Conservation (phyloP, 2,113 vertebrate genomes). For the Catharus fuscescens region DNA sequence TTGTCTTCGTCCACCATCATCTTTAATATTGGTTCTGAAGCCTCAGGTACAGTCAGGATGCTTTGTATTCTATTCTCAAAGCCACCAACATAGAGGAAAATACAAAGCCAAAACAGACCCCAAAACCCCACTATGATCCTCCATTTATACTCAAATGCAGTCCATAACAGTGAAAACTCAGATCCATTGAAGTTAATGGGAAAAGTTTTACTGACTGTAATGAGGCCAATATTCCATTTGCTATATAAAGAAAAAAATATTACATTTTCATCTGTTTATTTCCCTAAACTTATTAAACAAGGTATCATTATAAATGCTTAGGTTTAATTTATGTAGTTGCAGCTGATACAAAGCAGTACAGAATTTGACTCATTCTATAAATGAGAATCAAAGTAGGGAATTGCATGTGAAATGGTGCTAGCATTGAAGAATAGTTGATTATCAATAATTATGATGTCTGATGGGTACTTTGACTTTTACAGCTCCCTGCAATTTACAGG, state of each 20-base stretch:
- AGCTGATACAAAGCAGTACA: background rate
- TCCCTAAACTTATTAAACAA: background rate
- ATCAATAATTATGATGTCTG: slow-evolving; percentile 36
- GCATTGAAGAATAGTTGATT: slow-evolving; percentile 22
- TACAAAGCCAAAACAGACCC: background rate
- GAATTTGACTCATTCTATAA: slow-evolving; percentile 1
- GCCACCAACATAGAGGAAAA: background rate
- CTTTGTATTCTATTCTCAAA: background rate
- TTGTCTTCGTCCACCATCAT: background rate
- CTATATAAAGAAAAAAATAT: background rate
- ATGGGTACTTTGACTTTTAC: slow-evolving; percentile 33
- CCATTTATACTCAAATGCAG: background rate
- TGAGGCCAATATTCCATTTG: background rate
- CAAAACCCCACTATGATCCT: accelerated
- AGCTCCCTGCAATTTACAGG: slow-evolving; percentile 23
- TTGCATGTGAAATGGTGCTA: background rate
- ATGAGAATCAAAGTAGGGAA: background rate
- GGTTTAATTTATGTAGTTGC: background rate
- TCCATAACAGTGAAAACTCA: background rate
- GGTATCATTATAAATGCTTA: background rate
- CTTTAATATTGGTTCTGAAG: background rate
- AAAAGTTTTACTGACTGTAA: background rate
- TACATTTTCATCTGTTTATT: background rate
- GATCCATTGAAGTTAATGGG: background rate
- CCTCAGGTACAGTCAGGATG: background rate